Evolutionary conservation across 2,888 invertebrate species (phyloP), one percentile per base, ranked within the genome.

Genomic region (Agrochola macilenta): DNA sequence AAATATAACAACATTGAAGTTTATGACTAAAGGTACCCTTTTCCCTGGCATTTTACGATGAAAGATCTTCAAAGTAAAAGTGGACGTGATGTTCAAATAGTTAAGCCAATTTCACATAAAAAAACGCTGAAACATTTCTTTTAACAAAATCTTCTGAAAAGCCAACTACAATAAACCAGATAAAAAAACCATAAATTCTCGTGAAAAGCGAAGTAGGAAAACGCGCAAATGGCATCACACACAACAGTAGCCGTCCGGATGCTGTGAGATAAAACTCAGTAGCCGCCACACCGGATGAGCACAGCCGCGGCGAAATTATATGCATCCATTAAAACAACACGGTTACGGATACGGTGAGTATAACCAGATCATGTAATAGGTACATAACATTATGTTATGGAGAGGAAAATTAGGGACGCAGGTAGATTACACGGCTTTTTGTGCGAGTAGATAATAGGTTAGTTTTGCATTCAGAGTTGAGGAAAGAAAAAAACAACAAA

Each of bases 181-280:
- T n/a, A 30, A 5, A n/a, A 30, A 26, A 81, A 61, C 17, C 23
- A 85, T 79, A 82, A 79, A 87, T 74, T 72, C 39, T 64, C 66
- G 23, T 82, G 76, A 74, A 82, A 85, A 86, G 43, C 69, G 65
- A 74, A 69, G 20, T 35, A 64, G 79, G 69, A 63, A 84, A 77
- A 73, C 43, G 30, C 39, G 61, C 58, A 69, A 73, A 69, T 79
- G 74, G 57, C 63, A 65, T 46, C 58, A 75, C 66, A 73, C 39
- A 64, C 60, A 78, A 20, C 12, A 35, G 26, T 49, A 1, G 63
- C 64, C 58, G 17, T 49, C 79, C 87, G 88, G 87, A 88, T 69
- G 79, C 80, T 69, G 74, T 26, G 86, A 88, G 91, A 90, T 90
- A 89, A 89, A 90, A 89, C 80, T 83, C 83, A 79, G 79, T 83